Conservation (phyloP, 2,113 vertebrate genomes). For the Petromus typicus region DNA sequence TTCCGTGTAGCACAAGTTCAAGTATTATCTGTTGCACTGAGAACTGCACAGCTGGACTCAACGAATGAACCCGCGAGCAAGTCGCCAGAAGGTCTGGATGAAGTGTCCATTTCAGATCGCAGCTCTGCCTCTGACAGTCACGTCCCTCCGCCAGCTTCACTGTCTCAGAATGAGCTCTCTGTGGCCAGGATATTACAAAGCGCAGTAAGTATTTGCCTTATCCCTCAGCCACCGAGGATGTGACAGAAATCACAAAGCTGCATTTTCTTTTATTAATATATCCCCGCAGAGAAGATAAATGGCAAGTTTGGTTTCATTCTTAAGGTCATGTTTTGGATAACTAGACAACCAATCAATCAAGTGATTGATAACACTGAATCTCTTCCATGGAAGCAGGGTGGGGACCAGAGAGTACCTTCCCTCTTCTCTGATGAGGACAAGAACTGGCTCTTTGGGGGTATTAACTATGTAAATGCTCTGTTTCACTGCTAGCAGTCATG, state of each 20-base stretch:
- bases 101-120: neutral
- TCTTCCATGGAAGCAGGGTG: slow-evolving; percentile 26
- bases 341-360: slow-evolving; percentile 79
- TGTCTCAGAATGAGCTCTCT: slow-evolving; percentile 51
- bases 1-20: slow-evolving; percentile 90
- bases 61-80: slow-evolving; percentile 66
- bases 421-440: neutral
- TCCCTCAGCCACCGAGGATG: neutral
- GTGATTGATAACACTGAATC: slow-evolving; percentile 69
- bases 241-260: slow-evolving; percentile 50
- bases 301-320: slow-evolving; percentile 75
- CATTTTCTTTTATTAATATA: slow-evolving; percentile 63
- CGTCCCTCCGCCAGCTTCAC: neutral
- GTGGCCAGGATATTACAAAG: slow-evolving; percentile 50
- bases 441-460: neutral
- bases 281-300: slow-evolving; percentile 74
- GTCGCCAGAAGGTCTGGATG: slow-evolving; percentile 48
- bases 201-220: slow-evolving; percentile 70
- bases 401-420: slow-evolving; percentile 25
- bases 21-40: slow-evolving; percentile 92
- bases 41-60: slow-evolving; percentile 90
- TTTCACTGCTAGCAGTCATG: neutral
- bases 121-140: neutral
- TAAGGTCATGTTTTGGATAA: slow-evolving; percentile 82
- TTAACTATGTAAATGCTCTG: neutral